Evolutionary conservation across 2,797 vertebrate genomes (phyloP).

Genomic region (Microtus californicus): DNA sequence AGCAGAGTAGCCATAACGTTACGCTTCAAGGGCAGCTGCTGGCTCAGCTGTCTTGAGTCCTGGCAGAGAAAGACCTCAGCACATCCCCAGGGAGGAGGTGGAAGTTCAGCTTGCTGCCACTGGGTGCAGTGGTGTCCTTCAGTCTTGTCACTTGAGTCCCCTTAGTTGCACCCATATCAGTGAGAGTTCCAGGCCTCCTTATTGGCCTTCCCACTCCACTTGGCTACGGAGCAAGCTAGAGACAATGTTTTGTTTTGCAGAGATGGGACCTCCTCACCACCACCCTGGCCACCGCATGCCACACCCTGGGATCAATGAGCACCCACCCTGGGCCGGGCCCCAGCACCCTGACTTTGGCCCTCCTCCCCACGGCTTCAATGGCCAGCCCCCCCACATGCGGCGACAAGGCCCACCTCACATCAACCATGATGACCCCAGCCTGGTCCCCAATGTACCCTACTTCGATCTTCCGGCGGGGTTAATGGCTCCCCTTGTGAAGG

Average conservation of each 20-base stretch:
- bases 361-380: conserved; percentile 96
- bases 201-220: neutral
- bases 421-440: conserved; percentile 95
- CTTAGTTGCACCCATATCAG: neutral
- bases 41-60: neutral
- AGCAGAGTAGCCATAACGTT: neutral
- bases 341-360: conserved; percentile 97
- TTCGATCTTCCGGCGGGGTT: conserved; percentile 98
- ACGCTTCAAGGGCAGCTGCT: neutral
- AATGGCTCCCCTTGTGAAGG: conserved; percentile 98
- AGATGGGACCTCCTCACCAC: conserved; percentile 97
- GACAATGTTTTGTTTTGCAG: conserved; percentile 85
- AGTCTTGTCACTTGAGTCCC: neutral
- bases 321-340: conserved; percentile 95
- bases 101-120: neutral
- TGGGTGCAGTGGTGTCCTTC: too few relatives aligned
- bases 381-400: conserved; percentile 96
- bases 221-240: neutral
- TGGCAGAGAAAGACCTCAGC: neutral
- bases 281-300: conserved; percentile 96
- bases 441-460: conserved; percentile 98
- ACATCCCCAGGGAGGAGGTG: too few relatives aligned
- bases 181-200: neutral
- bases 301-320: conserved; percentile 94
- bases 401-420: conserved; percentile 94